phyloP scores from a whole-genome alignment of 2,888 invertebrate species.

The Pherbina coryleti region DNA sequence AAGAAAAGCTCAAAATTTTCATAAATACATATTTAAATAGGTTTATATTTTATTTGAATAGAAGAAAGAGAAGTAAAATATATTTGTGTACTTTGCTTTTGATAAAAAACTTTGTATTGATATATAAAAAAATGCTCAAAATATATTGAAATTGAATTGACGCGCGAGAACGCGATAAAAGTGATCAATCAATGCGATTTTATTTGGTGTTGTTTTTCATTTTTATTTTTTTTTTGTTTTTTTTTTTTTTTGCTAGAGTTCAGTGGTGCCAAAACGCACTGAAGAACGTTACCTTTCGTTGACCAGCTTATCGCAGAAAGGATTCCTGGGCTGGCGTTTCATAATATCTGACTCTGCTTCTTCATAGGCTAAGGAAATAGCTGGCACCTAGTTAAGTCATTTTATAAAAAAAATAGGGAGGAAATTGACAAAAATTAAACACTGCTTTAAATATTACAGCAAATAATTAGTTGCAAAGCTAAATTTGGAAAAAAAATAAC shows the following conservation, averaged over 20 bases:
- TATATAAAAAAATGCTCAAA: constrained; percentile 1
- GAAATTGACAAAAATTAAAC: constrained; percentile 36
- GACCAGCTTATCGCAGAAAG: constrained; percentile 97
- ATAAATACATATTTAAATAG: constrained; percentile 27
- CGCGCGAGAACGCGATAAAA: background rate
- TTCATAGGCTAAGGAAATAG: constrained; percentile 98
- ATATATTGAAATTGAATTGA: constrained; percentile 21
- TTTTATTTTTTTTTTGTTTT: constrained; percentile 44
- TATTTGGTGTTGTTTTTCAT: constrained; percentile 22
- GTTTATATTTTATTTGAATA: constrained; percentile 38
- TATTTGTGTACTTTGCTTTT: constrained; percentile 50
- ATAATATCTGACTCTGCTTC: constrained; percentile 98
- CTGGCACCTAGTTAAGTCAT: constrained; percentile 81
- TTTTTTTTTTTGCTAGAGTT: constrained; percentile 38
- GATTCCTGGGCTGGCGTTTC: constrained; percentile 98
- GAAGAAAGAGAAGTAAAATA: constrained; percentile 45
- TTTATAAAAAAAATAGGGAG: constrained; percentile 30
- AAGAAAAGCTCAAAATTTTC: constrained; percentile 26
- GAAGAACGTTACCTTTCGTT: constrained; percentile 89
- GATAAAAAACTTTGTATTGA: background rate
- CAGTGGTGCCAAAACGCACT: constrained; percentile 54
- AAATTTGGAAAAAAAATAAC: background rate
- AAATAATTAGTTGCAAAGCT: constrained; percentile 4
- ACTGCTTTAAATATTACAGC: constrained; percentile 1
- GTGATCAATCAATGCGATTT: constrained; percentile 4